phyloP scores from a whole-genome alignment of 2,797 vertebrate species.

The Gambelia wislizenii region DNA sequence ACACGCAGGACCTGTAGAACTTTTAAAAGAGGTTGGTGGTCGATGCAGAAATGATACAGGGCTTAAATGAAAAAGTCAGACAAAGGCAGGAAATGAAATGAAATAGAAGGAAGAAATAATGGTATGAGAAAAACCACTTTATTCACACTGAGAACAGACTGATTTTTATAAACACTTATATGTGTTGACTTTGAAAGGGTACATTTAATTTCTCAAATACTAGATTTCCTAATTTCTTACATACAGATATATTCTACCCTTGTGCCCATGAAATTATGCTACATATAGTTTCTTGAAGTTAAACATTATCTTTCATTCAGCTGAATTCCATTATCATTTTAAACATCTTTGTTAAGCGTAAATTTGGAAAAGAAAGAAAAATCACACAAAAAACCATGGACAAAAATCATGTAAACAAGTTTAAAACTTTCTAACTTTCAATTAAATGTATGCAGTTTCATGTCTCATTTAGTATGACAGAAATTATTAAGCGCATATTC shows the following conservation, averaged over 20 bases:
- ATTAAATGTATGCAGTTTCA: background rate
- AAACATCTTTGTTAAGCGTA: background rate
- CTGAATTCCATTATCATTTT: background rate
- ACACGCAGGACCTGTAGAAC: background rate
- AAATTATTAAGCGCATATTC: background rate
- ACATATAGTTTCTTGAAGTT: background rate
- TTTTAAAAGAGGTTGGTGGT: background rate
- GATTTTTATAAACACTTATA: background rate
- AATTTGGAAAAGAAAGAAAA: background rate
- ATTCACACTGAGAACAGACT: conserved; percentile 1
- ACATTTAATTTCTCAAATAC: background rate
- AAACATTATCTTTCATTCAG: background rate
- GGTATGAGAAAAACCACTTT: background rate
- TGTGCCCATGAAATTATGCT: background rate
- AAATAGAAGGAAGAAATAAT: background rate
- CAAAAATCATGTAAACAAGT: background rate
- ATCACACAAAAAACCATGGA: background rate
- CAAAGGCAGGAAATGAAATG: background rate
- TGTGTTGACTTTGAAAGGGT: background rate
- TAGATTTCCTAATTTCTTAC: conserved; percentile 1
- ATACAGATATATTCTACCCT: background rate
- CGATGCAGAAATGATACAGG: background rate
- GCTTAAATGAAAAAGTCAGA: background rate
- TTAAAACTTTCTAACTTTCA: background rate
- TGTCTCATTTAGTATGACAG: background rate